Conservation (phyloP, 2,797 vertebrate genomes). For the Clarias fuscus region DNA sequence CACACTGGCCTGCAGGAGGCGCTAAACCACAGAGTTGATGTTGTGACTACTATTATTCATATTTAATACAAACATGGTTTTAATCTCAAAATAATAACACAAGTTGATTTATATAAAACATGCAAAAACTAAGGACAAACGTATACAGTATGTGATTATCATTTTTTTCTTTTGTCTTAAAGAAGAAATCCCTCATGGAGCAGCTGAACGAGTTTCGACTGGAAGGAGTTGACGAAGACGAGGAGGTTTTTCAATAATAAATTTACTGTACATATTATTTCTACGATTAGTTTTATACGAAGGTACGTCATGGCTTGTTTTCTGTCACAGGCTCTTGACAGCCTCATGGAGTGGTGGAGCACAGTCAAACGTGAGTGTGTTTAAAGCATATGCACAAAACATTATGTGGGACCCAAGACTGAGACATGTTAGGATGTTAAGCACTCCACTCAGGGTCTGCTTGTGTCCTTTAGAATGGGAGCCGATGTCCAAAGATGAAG, state of each 20-base stretch:
- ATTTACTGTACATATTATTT: not conserved
- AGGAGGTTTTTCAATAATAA: conserved; percentile 57
- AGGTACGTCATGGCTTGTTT: conserved; percentile 1
- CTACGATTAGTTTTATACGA: not conserved
- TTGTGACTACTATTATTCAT: no score
- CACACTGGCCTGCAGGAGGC: not conserved
- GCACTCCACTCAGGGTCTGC: not conserved
- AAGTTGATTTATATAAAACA: not conserved
- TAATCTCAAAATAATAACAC: not conserved
- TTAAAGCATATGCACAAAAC: not conserved
- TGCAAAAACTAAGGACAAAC: not conserved
- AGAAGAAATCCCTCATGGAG: conserved; percentile 65
- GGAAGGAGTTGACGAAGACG: conserved; percentile 51
- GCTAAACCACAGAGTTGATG: not conserved
- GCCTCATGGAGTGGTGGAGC: conserved; percentile 79
- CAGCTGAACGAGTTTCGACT: conserved; percentile 68
- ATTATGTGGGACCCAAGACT: not conserved
- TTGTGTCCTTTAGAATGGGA: conserved; percentile 71
- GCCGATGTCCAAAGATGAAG: conserved; percentile 64
- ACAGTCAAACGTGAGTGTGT: conserved; percentile 71
- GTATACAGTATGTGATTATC: not conserved
- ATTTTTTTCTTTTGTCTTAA: not conserved
- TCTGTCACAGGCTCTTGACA: conserved; percentile 66
- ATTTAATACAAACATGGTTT: not conserved
- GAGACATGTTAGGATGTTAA: not conserved